These are phyloP conservation scores for Pyrocoelia pectoralis DNA, from an alignment of 2,888 invertebrate genomes.

Conservation along the genomic window DNA sequence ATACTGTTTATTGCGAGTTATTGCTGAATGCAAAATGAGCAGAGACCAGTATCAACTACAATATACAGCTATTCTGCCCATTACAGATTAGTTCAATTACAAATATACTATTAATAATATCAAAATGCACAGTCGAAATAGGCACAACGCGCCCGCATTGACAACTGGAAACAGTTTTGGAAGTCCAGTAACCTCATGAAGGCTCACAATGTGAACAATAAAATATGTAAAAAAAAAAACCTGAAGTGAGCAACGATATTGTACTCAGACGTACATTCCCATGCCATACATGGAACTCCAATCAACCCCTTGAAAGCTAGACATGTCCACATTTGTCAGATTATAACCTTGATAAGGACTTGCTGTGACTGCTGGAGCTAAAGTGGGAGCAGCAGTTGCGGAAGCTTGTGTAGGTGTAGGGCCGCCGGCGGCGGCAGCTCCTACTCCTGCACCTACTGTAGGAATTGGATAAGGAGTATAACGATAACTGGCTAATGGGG, in stretches of 20 bases:
- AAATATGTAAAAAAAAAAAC: conserved; percentile 38
- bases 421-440: conserved; percentile 62
- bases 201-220: conserved; percentile 35
- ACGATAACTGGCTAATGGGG: conserved; percentile 65
- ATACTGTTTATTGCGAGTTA: conserved; percentile 66
- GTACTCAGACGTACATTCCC: conserved; percentile 86
- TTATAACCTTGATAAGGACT: conserved; percentile 81
- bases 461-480: conserved; percentile 71
- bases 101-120: conserved; percentile 41
- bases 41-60: conserved; percentile 47
- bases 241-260: conserved; percentile 44
- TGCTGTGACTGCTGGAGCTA: conserved; percentile 71
- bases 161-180: conserved; percentile 54
- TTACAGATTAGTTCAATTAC: conserved; percentile 46
- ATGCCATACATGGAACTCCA: conserved; percentile 93
- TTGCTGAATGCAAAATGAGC: conserved; percentile 62
- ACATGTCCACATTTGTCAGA: conserved; percentile 90
- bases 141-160: conserved; percentile 55
- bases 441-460: conserved; percentile 57
- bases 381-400: conserved; percentile 67
- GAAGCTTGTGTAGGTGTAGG: conserved; percentile 59
- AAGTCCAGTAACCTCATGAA: conserved; percentile 42
- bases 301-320: conserved; percentile 90
- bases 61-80: conserved; percentile 46
- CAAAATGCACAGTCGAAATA: conserved; percentile 50